Conservation (phyloP, 2,113 vertebrate genomes). For the Zosterops pallidus region DNA sequence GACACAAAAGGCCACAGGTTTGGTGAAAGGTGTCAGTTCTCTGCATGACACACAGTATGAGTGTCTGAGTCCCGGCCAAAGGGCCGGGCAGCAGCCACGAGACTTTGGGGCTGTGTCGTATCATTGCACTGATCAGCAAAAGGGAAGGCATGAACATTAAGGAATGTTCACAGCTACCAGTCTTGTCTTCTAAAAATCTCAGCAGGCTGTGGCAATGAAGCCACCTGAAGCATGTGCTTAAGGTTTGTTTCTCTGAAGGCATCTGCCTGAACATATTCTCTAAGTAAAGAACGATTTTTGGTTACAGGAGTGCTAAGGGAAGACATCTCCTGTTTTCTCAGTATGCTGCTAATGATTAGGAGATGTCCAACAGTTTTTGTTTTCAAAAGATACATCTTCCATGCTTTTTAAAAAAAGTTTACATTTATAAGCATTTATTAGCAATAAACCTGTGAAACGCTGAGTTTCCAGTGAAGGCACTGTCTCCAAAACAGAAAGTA, state of each 20-base stretch:
- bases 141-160: neutral
- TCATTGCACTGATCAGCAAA: neutral
- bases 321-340: neutral
- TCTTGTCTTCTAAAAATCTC: neutral
- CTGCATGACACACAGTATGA: accelerated
- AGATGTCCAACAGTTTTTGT: neutral
- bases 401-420: neutral
- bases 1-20: neutral
- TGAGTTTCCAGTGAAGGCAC: neutral
- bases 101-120: neutral
- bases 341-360: neutral
- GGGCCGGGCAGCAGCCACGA: neutral
- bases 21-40: neutral
- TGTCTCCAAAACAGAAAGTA: neutral
- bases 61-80: accelerated
- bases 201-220: neutral
- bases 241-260: neutral
- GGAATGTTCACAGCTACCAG: neutral
- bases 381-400: neutral
- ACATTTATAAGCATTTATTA: neutral
- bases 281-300: neutral
- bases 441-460: neutral
- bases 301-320: neutral
- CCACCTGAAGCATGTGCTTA: neutral
- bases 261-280: neutral